Base-by-base conservation (phyloP, 2,797 vertebrate species). In the Syngnathus rostellatus region DNA sequence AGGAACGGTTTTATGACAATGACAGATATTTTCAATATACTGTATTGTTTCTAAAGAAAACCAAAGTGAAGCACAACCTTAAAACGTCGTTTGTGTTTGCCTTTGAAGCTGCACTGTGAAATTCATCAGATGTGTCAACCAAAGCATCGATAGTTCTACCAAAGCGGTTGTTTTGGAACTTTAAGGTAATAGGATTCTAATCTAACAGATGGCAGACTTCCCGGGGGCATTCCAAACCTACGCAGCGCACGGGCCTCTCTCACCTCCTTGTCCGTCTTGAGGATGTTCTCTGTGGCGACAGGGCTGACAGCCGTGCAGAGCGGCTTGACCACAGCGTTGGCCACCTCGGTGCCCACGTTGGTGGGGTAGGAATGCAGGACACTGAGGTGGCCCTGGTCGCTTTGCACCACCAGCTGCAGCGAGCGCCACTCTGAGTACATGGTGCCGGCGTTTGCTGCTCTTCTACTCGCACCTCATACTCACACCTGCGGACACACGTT, bases 391-490 rank as follows among this genome's bases (percentile, higher is more conserved):
- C 95, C 94, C 83, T 94, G 94, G 89, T 97, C 95, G 87, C 95
- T 96, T 74, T 95, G 94, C 86, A 97, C 93, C 80, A 96, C 92
- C 84, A 96, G 84, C 86, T 98, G 95, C 86, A 98, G 91, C 41
- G 95, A 97, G 85, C 95, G 93, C 95, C 95, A 98, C 89, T 98
- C 95, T 6, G 95, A 97, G 91, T 97, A 98, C 95, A 98, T 98
- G 81, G 84, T 94, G 92, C 79, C 62, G 78, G 46, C 62, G 74
- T 84, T 64, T 74, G 61, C 58, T 72, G 78, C 41, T 58, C 66
- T 77, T 83, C 80, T 81, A 85, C 80, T 84, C 73, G 80, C 85
- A 77, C 79, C 83, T 70, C 85, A 85, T 85, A 76, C 84, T 85
- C 82, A 85, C 85, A 86, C 88, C 88, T 89, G 79, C 68, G 77